Evolutionary conservation across 2,797 vertebrate species (phyloP), one percentile per base, ranked within the genome.

Genomic region (Danio kyathit): DNA sequence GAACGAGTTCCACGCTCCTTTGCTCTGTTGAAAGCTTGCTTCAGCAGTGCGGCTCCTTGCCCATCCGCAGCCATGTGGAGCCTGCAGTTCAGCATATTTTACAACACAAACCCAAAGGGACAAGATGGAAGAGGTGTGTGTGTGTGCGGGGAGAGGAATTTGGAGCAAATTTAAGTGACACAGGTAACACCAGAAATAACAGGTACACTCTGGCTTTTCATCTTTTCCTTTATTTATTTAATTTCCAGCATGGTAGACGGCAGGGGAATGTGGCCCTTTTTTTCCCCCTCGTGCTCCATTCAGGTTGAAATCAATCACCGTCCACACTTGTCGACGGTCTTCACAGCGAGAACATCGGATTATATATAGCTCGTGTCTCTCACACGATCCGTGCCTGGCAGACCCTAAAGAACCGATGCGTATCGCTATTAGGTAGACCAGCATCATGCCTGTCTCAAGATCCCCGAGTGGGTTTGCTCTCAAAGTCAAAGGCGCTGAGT

Each of bases 11-110:
- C 2, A 63, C 16, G 16, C 52, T 69, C 44, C 43, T 78, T 51
- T 65, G 74, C 64, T 69, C 44, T 67, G 83, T 87, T 89, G 87
- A 92, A 92, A 91, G 89, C 88, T 91, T 88, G 89, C 93, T 91
- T 93, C 91, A 92, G 92, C 90, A 91, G 85, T 88, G 85, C 87
- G 74, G 87, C 86, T 65, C 66, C 57, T 84, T 89, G 86, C 89
- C 78, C 82, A 80, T 83, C 76, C 87, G 83, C 83, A 89, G 79
- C 87, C 83, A 59, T 66, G 71, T 73, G 71, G 83, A 77, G 74
- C 65, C 87, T 84, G 79, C 63, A 76, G 85, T 89, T 88, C 48
- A 81, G 64, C 63, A 80, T 86, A 89, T 87, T 85, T 87, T 70
- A 82, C 38, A 69, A 52, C 82, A 79, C 49, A 51, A 56, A 59